Conservation (phyloP, 2,888 invertebrate species). For the Brachynemurus nebulosus region DNA sequence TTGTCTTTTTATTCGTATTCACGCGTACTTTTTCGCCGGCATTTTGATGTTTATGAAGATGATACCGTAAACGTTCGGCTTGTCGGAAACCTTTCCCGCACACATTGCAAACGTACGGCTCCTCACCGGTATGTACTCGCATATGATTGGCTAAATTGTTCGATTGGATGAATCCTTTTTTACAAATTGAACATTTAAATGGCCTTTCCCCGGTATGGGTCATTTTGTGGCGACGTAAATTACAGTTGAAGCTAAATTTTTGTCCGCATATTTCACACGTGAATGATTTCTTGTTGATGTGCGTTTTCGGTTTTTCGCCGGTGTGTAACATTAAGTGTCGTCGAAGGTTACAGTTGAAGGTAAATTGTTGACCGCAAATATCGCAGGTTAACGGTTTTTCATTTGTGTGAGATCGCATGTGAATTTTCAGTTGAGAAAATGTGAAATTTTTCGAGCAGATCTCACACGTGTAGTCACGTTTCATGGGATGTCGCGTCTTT, state of each 20-base stretch:
- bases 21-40: too few species aligned
- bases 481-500: too few species aligned
- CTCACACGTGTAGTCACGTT: too few species aligned
- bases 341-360: constrained; percentile 23
- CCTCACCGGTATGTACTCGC: background rate
- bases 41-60: too few species aligned
- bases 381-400: constrained; percentile 21
- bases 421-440: constrained; percentile 24
- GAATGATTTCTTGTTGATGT: background rate
- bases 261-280: constrained; percentile 10
- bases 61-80: too few species aligned
- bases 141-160: background rate
- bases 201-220: constrained; percentile 5
- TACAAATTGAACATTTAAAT: constrained; percentile 6
- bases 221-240: constrained; percentile 10
- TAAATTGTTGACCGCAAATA: constrained; percentile 25
- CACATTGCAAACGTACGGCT: background rate
- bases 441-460: constrained; percentile 25
- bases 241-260: constrained; percentile 6
- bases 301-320: constrained; percentile 22
- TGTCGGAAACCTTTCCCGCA: constrained; percentile 5
- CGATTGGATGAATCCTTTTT: background rate
- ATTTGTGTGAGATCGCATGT: constrained; percentile 22
- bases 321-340: constrained; percentile 25
- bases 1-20: too few species aligned